Percentiles rank a stretch among this genome's conserved stretches.
Conservation (phyloP, 2,888 invertebrate genomes). For the Callyntrura guangdongensis region DNA sequence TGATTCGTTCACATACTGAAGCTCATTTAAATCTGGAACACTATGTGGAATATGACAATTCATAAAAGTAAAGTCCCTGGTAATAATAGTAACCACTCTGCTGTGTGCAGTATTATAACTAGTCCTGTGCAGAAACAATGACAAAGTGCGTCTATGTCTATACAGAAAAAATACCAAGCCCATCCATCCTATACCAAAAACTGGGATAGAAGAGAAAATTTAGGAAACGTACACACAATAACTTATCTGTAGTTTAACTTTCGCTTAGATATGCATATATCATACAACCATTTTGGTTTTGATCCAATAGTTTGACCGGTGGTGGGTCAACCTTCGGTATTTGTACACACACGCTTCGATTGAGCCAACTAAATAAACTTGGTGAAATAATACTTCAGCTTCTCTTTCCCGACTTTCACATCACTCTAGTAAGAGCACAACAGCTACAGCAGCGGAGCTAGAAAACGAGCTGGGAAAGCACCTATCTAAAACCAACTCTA, state of each 20-base stretch:
- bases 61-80: no score
- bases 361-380: constrained; percentile 54
- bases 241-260: neutral
- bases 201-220: constrained; percentile 9
- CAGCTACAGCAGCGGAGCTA: neutral
- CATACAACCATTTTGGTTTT: constrained; percentile 8
- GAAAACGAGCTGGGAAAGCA: no score
- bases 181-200: neutral
- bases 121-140: neutral
- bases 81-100: neutral
- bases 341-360: constrained; percentile 64
- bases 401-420: constrained; percentile 36
- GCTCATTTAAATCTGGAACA: no score
- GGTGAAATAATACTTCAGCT: constrained; percentile 48
- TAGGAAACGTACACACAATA: neutral
- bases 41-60: no score
- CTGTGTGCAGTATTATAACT: neutral
- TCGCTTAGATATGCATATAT: neutral
- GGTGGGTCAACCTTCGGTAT: constrained; percentile 68
- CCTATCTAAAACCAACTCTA: no score
- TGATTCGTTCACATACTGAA: no score
- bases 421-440: constrained; percentile 20
- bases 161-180: neutral
- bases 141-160: constrained; percentile 26
- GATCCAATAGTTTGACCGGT: constrained; percentile 58